Conservation (phyloP, 1,140 invertebrate species). For the Drosophila lacteicornis region DNA sequence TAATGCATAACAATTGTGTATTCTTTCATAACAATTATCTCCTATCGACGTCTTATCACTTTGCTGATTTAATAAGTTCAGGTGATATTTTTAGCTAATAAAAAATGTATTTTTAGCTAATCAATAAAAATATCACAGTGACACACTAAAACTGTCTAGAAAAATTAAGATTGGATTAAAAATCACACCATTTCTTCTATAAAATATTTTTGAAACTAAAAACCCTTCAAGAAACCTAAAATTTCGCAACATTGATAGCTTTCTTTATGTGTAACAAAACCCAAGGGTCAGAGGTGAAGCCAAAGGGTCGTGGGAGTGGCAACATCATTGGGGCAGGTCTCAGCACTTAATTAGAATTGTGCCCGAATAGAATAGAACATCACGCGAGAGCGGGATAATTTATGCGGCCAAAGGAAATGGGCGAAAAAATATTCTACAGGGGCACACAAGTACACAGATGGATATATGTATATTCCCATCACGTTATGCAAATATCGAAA, state of each 20-base stretch:
- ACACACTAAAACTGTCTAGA: background rate
- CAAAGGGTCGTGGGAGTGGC: slow-evolving; percentile 27
- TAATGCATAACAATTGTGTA: background rate
- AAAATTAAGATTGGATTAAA: background rate
- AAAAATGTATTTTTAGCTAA: background rate
- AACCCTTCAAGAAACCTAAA: background rate
- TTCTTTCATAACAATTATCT: background rate
- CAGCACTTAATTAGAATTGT: slow-evolving; percentile 59
- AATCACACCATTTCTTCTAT: background rate
- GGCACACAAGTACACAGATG: slow-evolving; percentile 8
- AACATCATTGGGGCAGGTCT: slow-evolving; percentile 62
- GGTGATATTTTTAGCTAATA: background rate
- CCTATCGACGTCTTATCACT: background rate
- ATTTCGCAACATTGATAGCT: background rate
- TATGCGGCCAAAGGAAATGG: slow-evolving; percentile 36
- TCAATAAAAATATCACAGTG: background rate
- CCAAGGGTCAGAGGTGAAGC: slow-evolving; percentile 14
- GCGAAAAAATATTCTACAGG: background rate
- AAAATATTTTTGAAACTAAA: background rate
- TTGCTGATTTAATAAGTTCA: background rate
- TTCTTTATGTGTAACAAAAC: slow-evolving; percentile 6
- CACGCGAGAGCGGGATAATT: slow-evolving; percentile 42
- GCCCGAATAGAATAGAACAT: slow-evolving; percentile 30
- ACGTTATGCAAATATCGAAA: slow-evolving; percentile 29
- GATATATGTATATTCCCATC: slow-evolving; percentile 16